phyloP scores from a whole-genome alignment of 1,140 invertebrate species.

The Parasteatoda tepidariorum region DNA sequence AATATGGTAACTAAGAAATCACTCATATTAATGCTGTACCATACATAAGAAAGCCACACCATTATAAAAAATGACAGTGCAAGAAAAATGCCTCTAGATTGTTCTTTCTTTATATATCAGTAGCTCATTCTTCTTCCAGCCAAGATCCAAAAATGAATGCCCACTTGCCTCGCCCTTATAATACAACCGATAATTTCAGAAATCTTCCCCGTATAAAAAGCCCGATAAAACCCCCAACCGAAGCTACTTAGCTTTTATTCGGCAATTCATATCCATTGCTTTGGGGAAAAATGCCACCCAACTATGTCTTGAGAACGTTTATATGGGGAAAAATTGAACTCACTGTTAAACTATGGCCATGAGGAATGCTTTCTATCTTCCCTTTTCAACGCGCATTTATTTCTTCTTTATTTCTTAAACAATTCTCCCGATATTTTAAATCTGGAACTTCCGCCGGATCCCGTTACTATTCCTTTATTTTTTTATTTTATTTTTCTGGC shows the following conservation, averaged over 20 bases:
- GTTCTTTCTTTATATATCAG: background rate
- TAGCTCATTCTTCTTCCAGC: background rate
- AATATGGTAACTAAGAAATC: too few relatives aligned
- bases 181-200: constrained; percentile 6
- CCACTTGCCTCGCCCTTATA: background rate
- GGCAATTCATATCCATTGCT: constrained; percentile 47
- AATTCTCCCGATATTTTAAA: constrained; percentile 50
- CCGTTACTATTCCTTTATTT: background rate
- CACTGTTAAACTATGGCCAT: background rate
- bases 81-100: background rate
- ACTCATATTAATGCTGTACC: too few relatives aligned
- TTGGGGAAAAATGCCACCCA: background rate
- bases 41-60: too few relatives aligned
- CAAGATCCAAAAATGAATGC: background rate
- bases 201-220: background rate
- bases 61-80: too few relatives aligned
- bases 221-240: background rate
- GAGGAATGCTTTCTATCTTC: constrained; percentile 7
- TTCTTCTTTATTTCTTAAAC: constrained; percentile 50
- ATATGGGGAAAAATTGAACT: background rate
- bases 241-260: constrained; percentile 36
- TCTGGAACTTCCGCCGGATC: constrained; percentile 4
- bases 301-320: constrained; percentile 17
- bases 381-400: constrained; percentile 33
- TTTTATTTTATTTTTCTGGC: constrained; percentile 8